Evolutionary conservation across 2,113 vertebrate genomes (phyloP), one percentile per base, ranked within the genome.

Genomic region (Ciconia boyciana): DNA sequence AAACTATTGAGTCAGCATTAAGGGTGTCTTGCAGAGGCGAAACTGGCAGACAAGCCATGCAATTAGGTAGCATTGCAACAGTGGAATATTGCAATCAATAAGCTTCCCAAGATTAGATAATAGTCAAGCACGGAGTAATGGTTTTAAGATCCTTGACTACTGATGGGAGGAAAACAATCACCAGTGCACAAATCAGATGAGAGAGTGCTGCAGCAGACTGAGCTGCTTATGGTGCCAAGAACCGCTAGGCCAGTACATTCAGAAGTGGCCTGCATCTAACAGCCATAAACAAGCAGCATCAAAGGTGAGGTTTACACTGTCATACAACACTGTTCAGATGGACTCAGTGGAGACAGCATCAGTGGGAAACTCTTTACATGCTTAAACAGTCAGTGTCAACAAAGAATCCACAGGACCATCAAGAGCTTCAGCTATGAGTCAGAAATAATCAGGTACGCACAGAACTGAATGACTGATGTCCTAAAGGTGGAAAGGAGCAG

Each of bases 191-290:
- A 18, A 72, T 39, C 39, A 68, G 48, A 55, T 25, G 46, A 21
- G 28, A 77, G n/a, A 2, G 0, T 4, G 3, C 51, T 87, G 55
- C 46, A 87, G 55, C 22, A 90, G 36, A 65, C 0, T 0, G 57
- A 82, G 57, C 16, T 71, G 34, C 52, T 69, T 49, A 55, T 0
- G 0, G 74, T 34, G 31, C 72, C 72, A 64, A 68, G 58, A 91
- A 87, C 66, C 9, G 0, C 78, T 17, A 87, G 49, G 81, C 65
- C 58, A 36, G 36, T 22, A 49, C 41, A 28, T 26, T 52, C 65
- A 93, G 61, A 87, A 76, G 74, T 6, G 31, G 41, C 29, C 64
- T 71, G 51, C 52, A 65, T 26, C 80, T 78, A 82, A 48, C 13
- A 58, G 26, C 25, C 87, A 69, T 11, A 58, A 90, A 34, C 32